These are phyloP conservation scores for Ostrea edulis DNA, from an alignment of 1,140 invertebrate genomes.

Conservation along the genomic window DNA sequence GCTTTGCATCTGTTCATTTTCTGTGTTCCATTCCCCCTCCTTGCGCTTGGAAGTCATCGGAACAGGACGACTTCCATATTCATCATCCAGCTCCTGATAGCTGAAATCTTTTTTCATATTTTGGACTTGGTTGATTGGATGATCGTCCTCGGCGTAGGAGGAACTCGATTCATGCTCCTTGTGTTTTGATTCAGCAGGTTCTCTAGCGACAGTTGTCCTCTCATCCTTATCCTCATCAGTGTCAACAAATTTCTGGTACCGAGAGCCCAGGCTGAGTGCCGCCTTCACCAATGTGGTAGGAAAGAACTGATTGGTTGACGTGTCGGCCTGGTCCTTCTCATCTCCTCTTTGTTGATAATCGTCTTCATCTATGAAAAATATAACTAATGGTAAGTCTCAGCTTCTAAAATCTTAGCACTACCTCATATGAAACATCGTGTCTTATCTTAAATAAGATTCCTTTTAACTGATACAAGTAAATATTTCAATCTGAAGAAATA, in stretches of 20 bases:
- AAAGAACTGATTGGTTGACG: constrained; percentile 61
- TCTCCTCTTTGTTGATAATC: not conserved
- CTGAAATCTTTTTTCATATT: constrained; percentile 69
- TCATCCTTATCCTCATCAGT: constrained; percentile 53
- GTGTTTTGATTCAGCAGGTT: not conserved
- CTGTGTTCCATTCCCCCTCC: constrained; percentile 40
- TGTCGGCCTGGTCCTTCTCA: constrained; percentile 32
- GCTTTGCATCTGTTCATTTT: not conserved
- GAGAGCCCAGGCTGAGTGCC: constrained; percentile 65
- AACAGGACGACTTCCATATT: constrained; percentile 74
- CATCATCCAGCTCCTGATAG: constrained; percentile 78
- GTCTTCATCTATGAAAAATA: not conserved
- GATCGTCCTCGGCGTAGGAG: constrained; percentile 73
- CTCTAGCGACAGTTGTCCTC: constrained; percentile 62
- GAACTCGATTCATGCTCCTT: constrained; percentile 69
- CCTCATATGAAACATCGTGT: not conserved
- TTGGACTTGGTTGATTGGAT: constrained; percentile 57
- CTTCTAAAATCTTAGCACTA: not conserved
- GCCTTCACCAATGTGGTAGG: constrained; percentile 66
- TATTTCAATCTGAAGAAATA: not conserved
- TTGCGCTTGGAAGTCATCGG: constrained; percentile 50
- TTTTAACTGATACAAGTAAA: not conserved
- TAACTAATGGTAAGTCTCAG: not conserved
- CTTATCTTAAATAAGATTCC: not conserved
- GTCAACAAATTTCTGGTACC: constrained; percentile 75